Base-by-base conservation (phyloP, 2,888 invertebrate species). In the Eurytoma adleriae region DNA sequence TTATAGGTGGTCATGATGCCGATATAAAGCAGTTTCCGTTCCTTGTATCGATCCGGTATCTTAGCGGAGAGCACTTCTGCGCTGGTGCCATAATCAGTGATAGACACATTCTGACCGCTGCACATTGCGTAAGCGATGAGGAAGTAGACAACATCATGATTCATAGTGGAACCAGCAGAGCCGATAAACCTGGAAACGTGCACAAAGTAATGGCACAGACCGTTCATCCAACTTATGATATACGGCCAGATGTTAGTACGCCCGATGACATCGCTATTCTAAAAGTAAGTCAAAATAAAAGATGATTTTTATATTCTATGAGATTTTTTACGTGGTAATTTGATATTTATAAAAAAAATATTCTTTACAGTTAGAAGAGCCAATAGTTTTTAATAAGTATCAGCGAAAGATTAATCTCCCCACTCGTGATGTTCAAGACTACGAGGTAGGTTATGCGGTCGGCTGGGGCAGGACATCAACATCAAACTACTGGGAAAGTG, bases 101-200 rank as follows among this genome's bases (percentile, higher is more conserved):
- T 13, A 88, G 91, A 57, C 91, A 91, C 14, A 88, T 94, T 0
- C 62, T 94, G 0, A 94, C 93, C 0, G 94, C 94, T 2, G 94
- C 93, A 0, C 94, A 94, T 84, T 94, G 94, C 83, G 24, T 24
- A 24, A 1, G 2, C 2, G 24, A 83, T 92, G 2, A 10, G 1
- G 10, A 10, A 5, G 10, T 40, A 7, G 10, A 40, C 0, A 7
- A 4, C 7, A 10, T 40, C 1, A 40, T 10, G 40, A 10, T 40
- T 40, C 40, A 40, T 10, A 40, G 40, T 10, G 40, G 40, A 40
- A 40, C 40, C 10, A 40, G 40, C 40, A 1, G 10, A 10, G 10
- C 10, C 10, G 10, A 1, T 10, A 0, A 10, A 40, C 1, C 0
- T 0, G 40, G 40, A 40, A 10, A 7, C 7, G 40, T 40, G 1